These are phyloP conservation scores for Phycodurus eques DNA, from an alignment of 2,113 vertebrate species.

Conservation along the genomic window DNA sequence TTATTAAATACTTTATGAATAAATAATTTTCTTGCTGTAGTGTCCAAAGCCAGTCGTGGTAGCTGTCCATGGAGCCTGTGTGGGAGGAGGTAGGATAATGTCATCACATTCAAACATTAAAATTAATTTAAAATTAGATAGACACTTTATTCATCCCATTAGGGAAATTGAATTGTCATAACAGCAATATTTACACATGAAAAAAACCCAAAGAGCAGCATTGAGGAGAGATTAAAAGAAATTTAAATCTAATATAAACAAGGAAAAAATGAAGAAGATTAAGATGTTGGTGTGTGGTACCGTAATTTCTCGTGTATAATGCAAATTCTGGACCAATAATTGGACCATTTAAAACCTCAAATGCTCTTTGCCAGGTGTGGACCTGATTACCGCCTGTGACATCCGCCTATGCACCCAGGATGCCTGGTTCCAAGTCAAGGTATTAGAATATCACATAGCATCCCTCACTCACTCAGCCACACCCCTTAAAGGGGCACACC, in stretches of 20 bases:
- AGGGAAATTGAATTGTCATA: background rate
- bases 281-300: too few relatives aligned
- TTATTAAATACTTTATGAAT: background rate
- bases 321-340: too few relatives aligned
- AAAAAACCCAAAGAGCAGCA: too few relatives aligned
- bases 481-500: background rate
- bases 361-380: constrained; percentile 71
- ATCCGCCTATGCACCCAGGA: constrained; percentile 85
- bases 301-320: too few relatives aligned
- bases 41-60: constrained; percentile 86
- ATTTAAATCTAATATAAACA: too few relatives aligned
- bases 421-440: constrained; percentile 89
- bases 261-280: too few relatives aligned
- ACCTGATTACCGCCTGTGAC: constrained; percentile 85
- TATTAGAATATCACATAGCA: background rate
- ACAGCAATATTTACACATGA: too few relatives aligned
- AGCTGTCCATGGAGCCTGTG: constrained; percentile 80
- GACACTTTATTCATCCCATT: background rate
- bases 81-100: constrained; percentile 78
- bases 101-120: background rate
- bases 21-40: constrained; percentile 46
- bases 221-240: too few relatives aligned
- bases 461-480: background rate
- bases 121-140: background rate
- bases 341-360: background rate